Evolutionary conservation across 2,888 invertebrate species (phyloP).

Genomic region (Tillus elongatus): DNA sequence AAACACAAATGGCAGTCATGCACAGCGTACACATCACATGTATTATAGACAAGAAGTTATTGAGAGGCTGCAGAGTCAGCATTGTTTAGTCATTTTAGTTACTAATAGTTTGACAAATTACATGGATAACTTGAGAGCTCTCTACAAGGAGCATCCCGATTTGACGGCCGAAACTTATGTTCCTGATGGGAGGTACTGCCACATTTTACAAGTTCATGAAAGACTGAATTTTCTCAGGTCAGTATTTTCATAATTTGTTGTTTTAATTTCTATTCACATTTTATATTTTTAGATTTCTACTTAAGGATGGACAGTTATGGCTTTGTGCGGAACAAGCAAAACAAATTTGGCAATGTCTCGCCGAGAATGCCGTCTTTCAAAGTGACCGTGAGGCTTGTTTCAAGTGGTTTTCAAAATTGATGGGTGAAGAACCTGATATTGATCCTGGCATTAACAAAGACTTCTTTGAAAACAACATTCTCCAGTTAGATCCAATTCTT

Average conservation of each 20-base stretch:
- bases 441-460: conserved; percentile 93
- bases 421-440: conserved; percentile 94
- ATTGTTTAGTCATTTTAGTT: conserved; percentile 86
- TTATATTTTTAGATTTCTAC: conserved; percentile 55
- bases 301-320: conserved; percentile 95
- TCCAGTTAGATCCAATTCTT: conserved; percentile 82
- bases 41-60: conserved; percentile 55
- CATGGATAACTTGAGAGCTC: conserved; percentile 73
- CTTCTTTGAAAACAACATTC: conserved; percentile 91
- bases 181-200: conserved; percentile 85
- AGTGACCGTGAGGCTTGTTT: conserved; percentile 94
- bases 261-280: neutral
- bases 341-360: conserved; percentile 93
- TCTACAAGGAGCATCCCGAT: conserved; percentile 61
- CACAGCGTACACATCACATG: conserved; percentile 48
- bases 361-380: conserved; percentile 85
- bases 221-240: conserved; percentile 74
- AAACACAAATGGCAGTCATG: conserved; percentile 51
- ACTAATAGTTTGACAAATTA: conserved; percentile 85
- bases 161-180: conserved; percentile 69
- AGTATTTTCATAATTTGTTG: conserved; percentile 9
- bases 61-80: conserved; percentile 81
- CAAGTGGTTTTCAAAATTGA: conserved; percentile 94
- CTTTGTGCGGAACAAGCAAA: conserved; percentile 94
- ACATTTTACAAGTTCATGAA: conserved; percentile 87